phyloP scores from a whole-genome alignment of 1,140 invertebrate genomes.

The Tetraneura akinire region DNA sequence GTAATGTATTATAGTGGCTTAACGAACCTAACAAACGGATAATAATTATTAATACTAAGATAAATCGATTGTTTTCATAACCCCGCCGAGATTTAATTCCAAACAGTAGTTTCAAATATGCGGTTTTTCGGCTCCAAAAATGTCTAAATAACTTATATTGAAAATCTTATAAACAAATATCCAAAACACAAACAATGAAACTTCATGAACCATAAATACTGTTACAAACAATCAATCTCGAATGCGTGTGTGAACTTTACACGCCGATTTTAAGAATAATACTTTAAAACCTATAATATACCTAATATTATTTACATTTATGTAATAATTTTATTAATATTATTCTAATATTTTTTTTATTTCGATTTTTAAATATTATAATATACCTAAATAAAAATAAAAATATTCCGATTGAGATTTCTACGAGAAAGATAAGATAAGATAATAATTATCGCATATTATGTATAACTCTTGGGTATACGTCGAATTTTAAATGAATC shows the following conservation, averaged over 20 bases:
- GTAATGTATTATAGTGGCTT: background rate
- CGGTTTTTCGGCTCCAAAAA: background rate
- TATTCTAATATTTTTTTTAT: too few relatives aligned
- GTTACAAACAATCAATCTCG: background rate
- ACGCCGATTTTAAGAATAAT: background rate
- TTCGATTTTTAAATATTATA: too few relatives aligned
- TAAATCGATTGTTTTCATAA: background rate
- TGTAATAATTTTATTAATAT: background rate
- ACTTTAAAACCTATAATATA: too few relatives aligned
- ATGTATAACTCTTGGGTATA: too few relatives aligned
- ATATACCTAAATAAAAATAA: too few relatives aligned
- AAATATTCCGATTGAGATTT: too few relatives aligned
- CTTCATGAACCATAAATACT: background rate
- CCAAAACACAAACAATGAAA: background rate
- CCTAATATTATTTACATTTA: too few relatives aligned
- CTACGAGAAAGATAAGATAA: too few relatives aligned
- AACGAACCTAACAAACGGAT: background rate
- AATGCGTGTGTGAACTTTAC: background rate
- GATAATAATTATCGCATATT: too few relatives aligned
- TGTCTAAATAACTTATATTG: background rate
- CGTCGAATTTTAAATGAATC: too few relatives aligned
- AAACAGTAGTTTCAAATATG: background rate
- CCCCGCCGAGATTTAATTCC: background rate
- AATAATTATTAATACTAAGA: conserved; percentile 9
- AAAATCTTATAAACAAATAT: background rate